These are phyloP conservation scores for Luperina nickerlii DNA, from an alignment of 2,888 invertebrate species.

Conservation along the genomic window DNA sequence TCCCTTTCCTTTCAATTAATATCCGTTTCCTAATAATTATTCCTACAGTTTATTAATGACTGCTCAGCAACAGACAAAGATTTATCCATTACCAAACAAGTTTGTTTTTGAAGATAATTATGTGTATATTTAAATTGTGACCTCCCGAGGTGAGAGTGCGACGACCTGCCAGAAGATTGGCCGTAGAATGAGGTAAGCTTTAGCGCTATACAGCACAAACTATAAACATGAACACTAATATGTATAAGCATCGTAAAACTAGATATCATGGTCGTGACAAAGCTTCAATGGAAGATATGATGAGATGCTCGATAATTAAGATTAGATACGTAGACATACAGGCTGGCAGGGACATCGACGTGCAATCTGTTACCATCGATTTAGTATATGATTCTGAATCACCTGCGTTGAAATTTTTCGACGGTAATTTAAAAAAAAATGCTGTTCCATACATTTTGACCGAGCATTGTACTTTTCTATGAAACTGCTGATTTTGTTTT, in stretches of 20 bases:
- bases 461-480: too few relatives aligned
- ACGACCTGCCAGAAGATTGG: conserved; percentile 47
- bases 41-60: conserved; percentile 22
- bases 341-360: too few relatives aligned
- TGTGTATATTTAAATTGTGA: conserved; percentile 46
- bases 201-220: conserved; percentile 8
- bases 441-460: too few relatives aligned
- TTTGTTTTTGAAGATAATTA: conserved; percentile 39
- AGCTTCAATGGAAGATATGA: conserved; percentile 5
- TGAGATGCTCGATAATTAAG: conserved; percentile 5
- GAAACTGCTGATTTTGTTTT: too few relatives aligned
- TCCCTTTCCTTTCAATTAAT: background rate
- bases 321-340: background rate
- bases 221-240: conserved; percentile 24
- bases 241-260: conserved; percentile 27
- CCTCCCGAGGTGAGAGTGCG: conserved; percentile 59
- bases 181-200: conserved; percentile 44
- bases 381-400: background rate
- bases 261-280: conserved; percentile 8
- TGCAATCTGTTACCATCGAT: background rate
- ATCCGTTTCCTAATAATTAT: background rate
- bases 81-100: conserved; percentile 33
- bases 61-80: conserved; percentile 22
- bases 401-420: background rate
- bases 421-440: background rate